These are phyloP conservation scores for Theretra japonica DNA, from an alignment of 2,888 invertebrate genomes.

Conservation along the genomic window DNA sequence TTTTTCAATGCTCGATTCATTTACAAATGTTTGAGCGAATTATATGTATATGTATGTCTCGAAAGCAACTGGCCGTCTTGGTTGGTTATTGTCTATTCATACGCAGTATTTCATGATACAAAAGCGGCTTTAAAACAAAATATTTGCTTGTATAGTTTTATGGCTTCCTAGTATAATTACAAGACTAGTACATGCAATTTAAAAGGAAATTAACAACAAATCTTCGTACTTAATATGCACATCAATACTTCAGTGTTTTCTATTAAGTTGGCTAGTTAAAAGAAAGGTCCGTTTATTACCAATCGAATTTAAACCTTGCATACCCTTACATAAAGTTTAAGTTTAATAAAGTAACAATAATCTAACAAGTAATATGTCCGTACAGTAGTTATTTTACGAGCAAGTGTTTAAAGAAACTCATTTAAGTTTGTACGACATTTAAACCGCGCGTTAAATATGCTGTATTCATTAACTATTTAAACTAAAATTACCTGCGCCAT, in stretches of 20 bases:
- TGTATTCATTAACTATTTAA: constrained; percentile 2
- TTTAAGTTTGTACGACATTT: constrained; percentile 15
- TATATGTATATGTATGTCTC: no score
- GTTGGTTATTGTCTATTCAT: no score
- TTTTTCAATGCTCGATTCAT: no score
- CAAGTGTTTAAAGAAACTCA: constrained; percentile 18
- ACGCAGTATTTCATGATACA: no score
- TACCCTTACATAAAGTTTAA: background rate
- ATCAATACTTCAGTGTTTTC: constrained; percentile 9
- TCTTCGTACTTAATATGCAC: background rate
- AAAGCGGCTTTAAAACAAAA: no score
- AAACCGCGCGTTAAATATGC: background rate
- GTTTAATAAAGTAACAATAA: background rate
- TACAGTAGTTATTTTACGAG: constrained; percentile 14
- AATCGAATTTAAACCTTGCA: background rate
- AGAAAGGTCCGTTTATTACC: background rate
- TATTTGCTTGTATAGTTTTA: no score
- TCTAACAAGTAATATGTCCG: background rate
- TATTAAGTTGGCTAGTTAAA: background rate
- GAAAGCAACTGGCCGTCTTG: no score
- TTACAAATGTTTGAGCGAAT: no score
- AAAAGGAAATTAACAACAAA: constrained; percentile 1
- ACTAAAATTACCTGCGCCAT: background rate
- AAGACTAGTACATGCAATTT: background rate
- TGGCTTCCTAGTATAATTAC: background rate